Evolutionary conservation across 2,113 vertebrate species (phyloP), one percentile per base, ranked within the genome.

Genomic region (Grantiella picta): DNA sequence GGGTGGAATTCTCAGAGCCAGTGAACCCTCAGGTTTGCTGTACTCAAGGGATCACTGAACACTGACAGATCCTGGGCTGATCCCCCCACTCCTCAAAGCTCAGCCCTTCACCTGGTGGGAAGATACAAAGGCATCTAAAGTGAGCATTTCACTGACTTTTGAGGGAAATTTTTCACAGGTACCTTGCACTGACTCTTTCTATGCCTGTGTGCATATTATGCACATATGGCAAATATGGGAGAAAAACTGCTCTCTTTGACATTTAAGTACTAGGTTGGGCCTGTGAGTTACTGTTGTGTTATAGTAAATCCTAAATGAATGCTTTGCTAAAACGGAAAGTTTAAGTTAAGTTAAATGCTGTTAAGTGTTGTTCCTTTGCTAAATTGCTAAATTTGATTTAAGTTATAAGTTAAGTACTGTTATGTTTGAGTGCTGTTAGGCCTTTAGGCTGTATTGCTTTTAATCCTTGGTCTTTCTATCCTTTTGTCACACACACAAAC

Each of bases 391-490:
- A 57, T 50, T 75, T 57, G 66, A 57, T 49, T 66, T 35, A 50
- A 31, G 22, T 42, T 35, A 11, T 17, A 66, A 40, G 12, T 45
- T 29, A 54, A 69, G 18, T 47, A n/a, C 33, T 45, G 14, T 64
- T 81, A 38, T 8, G 4, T 57, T 33, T 57, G 13, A 36, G 36
- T 22, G 9, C 52, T 44, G 11, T 44, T 59, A 42, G 50, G 13
- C 4, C 31, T 66, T 76, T 14, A 76, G 25, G 25, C 21, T 0
- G 0, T 31, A 35, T 36, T 59, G 18, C 6, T 33, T 76, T 68
- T 44, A 31, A 47, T 31, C 31, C 12, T 52, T 50, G 31, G 13
- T 7, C 11, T 59, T 76, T 50, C 71, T 59, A 27, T 31, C 33
- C 22, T 50, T 68, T 60, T 33, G 45, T 44, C 44, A 42, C 59